A percentile compares a stretch with the other conserved stretches of the same genome.
Evolutionary conservation across 1,140 invertebrate genomes (phyloP).

Genomic region (Fopius arisanus): DNA sequence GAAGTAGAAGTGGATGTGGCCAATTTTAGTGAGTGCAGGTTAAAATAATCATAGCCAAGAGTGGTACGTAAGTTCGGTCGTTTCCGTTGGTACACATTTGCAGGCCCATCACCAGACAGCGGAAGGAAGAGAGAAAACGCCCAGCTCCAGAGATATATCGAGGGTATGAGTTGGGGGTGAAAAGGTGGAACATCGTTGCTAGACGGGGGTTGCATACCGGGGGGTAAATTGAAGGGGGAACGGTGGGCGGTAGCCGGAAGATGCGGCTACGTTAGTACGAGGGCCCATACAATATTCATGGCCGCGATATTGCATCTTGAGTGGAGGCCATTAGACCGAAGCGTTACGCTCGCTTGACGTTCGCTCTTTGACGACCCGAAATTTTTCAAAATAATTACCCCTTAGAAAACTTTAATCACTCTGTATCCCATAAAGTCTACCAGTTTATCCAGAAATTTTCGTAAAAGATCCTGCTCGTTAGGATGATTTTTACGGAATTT

Average conservation of each 20-base stretch:
- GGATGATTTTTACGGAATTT: too few relatives aligned
- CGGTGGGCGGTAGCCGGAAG: background rate
- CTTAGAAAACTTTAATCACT: too few relatives aligned
- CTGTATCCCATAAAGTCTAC: too few relatives aligned
- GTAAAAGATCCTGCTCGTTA: too few relatives aligned
- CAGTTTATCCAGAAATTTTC: too few relatives aligned
- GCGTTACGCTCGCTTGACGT: conserved; percentile 42
- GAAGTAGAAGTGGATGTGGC: conserved; percentile 31
- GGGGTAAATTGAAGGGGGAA: background rate
- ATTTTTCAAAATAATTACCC: background rate
- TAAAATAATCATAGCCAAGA: conserved; percentile 57
- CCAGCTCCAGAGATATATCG: conserved; percentile 2
- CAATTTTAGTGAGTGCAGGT: conserved; percentile 63
- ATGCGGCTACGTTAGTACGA: conserved; percentile 1
- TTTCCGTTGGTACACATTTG: background rate
- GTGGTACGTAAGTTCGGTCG: background rate
- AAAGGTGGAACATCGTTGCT: background rate
- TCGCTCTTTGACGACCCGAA: background rate
- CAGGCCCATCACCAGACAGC: background rate
- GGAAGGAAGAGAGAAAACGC: background rate
- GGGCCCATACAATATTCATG: conserved; percentile 57
- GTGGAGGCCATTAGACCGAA: conserved; percentile 57
- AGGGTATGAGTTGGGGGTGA: background rate
- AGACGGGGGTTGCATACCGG: background rate
- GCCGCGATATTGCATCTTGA: conserved; percentile 59